Base-by-base conservation (phyloP, 1,140 invertebrate genomes). In the Chironomus striatipennis region DNA sequence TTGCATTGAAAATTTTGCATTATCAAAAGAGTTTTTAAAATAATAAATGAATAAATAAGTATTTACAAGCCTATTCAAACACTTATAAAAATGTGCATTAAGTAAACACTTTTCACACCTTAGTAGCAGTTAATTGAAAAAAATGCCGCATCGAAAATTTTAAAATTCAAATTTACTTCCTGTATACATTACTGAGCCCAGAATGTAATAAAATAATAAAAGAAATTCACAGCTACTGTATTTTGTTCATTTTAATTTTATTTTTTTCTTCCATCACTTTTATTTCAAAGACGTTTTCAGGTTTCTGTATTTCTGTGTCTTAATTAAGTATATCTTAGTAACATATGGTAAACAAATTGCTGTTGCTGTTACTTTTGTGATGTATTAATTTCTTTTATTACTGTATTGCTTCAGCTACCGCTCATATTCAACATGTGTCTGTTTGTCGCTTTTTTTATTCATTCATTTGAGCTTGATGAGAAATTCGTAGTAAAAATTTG, bases 151-250 rank as follows among this genome's bases (percentile, higher is more conserved):
- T 57, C 47, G n/a, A 57, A n/a, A n/a, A 7, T 57, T 70, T 21
- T 21, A 17, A 20, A 17, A 70, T 70, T 57, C 0, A 70, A 70
- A 21, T 21, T 70, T 20, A 70, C 65, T 70, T 70, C 65, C 65
- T 70, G 65, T 20, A 7, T 18, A 8, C 20, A 70, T 8, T 20
- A 10, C 47, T 57, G 47, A 15, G 9, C 43, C 43, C 12, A 15
- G 47, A 57, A n/a, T n/a, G 47, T 57, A n/a, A 17, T 70, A 70
- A 70, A 70, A 21, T 70, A 70, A 70, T 70, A 70, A 70, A 70
- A 20, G 17, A 21, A 70, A 70, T 70, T 18, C 7, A 70, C 65
- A 17, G 65, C 65, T 70, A 70, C 65, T 70, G 65, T 70, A 18
- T 67, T 17, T 57, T 57, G 47, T 10, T 1, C 47, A n/a, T n/a